Percentiles rank a stretch among this genome's conserved stretches.
Evolutionary conservation across 2,888 invertebrate species (phyloP).

Genomic region (Kuschelorhynchus macadamiae): DNA sequence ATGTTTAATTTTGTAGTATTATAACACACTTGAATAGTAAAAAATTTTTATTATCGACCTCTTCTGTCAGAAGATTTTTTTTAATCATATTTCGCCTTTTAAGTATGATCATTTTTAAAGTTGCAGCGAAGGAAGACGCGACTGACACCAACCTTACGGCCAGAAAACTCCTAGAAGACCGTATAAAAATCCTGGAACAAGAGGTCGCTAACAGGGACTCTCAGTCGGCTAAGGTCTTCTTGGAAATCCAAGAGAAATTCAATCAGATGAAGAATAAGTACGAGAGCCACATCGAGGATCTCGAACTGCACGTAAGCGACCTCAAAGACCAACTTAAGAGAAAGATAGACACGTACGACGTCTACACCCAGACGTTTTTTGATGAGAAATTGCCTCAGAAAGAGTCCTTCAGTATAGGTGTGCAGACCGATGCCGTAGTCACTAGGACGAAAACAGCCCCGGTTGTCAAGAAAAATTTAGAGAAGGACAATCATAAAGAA

Average conservation of each 20-base stretch:
- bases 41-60: too few relatives aligned
- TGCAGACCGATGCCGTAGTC: conserved; percentile 60
- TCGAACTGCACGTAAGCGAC: conserved; percentile 76
- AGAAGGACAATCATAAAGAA: conserved; percentile 73
- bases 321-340: conserved; percentile 65
- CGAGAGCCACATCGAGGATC: conserved; percentile 80
- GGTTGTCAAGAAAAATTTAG: conserved; percentile 15
- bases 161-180: conserved; percentile 78
- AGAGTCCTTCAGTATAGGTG: conserved; percentile 60
- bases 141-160: conserved; percentile 68
- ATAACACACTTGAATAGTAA: too few relatives aligned
- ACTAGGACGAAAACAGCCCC: conserved; percentile 21
- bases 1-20: too few relatives aligned
- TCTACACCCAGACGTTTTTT: conserved; percentile 65
- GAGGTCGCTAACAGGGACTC: conserved; percentile 80
- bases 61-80: too few relatives aligned
- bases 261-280: conserved; percentile 84
- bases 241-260: conserved; percentile 83
- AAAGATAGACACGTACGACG: conserved; percentile 67
- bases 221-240: conserved; percentile 78
- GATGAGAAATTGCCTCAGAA: conserved; percentile 61
- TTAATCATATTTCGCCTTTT: too few relatives aligned
- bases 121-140: conserved; percentile 67
- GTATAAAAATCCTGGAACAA: conserved; percentile 78
- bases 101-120: conserved; percentile 59